Evolutionary conservation across 2,888 invertebrate genomes (phyloP), one percentile per base, ranked within the genome.

Genomic region (Choreutis nemorana): DNA sequence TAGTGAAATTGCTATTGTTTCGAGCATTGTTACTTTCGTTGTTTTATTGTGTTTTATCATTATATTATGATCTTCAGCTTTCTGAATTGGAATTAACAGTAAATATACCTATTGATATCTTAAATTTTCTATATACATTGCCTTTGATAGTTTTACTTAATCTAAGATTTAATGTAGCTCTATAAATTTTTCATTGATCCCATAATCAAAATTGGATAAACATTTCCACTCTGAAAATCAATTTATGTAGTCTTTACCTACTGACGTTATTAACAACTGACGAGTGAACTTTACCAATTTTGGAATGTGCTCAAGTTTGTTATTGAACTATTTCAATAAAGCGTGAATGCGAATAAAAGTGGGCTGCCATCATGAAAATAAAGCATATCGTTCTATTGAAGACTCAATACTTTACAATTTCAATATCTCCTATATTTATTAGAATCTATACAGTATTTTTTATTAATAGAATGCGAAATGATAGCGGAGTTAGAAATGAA

Each of bases 321-420:
- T 11, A 23, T 31, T 35, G 29, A 27, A 27, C 30, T 26, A 29
- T 20, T 28, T n/a, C 14, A n/a, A n/a, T n/a, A n/a, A n/a, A n/a
- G n/a, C n/a, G n/a, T n/a, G n/a, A n/a, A n/a, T n/a, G n/a, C n/a
- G n/a, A n/a, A n/a, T n/a, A n/a, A n/a, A n/a, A 49, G 45, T 57
- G 61, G 55, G 73, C 73, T 75, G 73, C 75, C 77, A 71, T 63
- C 65, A 60, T 50, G 72, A 64, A 73, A 77, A 71, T 73, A 51
- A 75, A 70, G 78, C 80, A 79, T 80, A 80, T 79, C 79, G 72
- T 72, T 70, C 61, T 62, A 72, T 57, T 65, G 58, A 78, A 80
- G 79, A 80, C 78, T 79, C 62, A 51, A 49, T 61, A 72, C 55
- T 62, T 66, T 73, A 72, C 66, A 56, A 64, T 63, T 65, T 66